Evolutionary conservation across 2,113 vertebrate species (phyloP), one percentile per base, ranked within the genome.

Genomic region (Phylloscopus whistleri): DNA sequence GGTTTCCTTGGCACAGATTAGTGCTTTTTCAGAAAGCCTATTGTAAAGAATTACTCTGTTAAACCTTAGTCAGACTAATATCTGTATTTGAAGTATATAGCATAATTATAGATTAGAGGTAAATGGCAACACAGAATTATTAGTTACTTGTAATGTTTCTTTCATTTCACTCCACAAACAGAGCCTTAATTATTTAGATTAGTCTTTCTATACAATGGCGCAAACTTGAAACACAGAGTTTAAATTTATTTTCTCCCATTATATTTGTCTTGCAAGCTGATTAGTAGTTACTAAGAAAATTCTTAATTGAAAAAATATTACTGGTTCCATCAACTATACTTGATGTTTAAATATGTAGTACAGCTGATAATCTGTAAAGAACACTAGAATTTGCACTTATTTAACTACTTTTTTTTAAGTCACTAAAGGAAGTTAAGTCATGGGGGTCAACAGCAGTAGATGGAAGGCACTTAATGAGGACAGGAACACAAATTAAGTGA

Each of bases 51-150:
- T 68, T 70, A 33, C 55, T 86, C 59, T 85, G 33, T 95, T 93
- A 91, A 94, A 84, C 67, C 56, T 53, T 58, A 94, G 63, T 93
- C 76, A 92, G 82, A 35, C 74, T 88, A 94, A 95, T 85, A 89
- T 90, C 86, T 90, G 56, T 96, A 94, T 96, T 96, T 96, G 94
- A 95, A 94, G 79, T 88, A 78, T 70, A 26, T 76, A 66, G 84
- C 86, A 92, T 96, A 80, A 84, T 82, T 91, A 79, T 79, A 95
- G 86, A 92, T 91, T 90, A 96, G 84, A 67, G 56, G 77, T 77
- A 86, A 89, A 81, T 5, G 19, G 66, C 62, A 73, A 92, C 59
- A 85, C 33, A 11, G 80, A 69, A 91, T 88, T 94, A 87, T 78
- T 94, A 80, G 89, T 93, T 86, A 43, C 92, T 94, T 87, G 28